These are phyloP conservation scores for Proteles cristata DNA, from an alignment of 2,113 vertebrate genomes.

Conservation along the genomic window DNA sequence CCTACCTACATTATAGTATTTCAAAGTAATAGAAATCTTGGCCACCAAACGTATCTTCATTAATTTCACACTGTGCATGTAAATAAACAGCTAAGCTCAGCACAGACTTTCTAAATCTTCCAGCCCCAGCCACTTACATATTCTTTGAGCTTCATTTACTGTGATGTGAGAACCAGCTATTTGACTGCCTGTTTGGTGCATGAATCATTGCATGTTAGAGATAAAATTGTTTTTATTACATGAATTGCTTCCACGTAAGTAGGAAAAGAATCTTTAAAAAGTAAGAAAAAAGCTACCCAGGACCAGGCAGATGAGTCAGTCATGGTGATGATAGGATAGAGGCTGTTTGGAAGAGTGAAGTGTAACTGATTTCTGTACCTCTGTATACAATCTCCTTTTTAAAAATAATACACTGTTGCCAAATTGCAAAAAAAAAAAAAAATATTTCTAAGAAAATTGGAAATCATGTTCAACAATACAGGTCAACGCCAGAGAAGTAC, in stretches of 20 bases:
- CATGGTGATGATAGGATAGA: not conserved
- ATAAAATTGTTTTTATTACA: not conserved
- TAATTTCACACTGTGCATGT: slow-evolving; percentile 66
- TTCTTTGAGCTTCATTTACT: not conserved
- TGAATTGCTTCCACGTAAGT: not conserved
- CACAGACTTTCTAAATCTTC: not conserved
- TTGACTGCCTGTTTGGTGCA: not conserved
- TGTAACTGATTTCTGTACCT: not conserved
- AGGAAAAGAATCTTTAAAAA: not conserved
- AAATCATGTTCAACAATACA: not conserved
- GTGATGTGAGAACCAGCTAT: not conserved
- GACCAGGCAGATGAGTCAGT: not conserved
- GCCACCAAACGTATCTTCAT: slow-evolving; percentile 60
- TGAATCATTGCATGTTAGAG: not conserved
- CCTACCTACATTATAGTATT: slow-evolving; percentile 67
- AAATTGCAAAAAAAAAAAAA: not conserved
- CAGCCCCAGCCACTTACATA: not conserved
- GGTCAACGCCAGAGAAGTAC: not conserved
- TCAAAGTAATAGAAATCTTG: slow-evolving; percentile 69
- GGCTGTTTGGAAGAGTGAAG: not conserved
- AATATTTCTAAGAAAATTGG: not conserved
- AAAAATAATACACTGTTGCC: not conserved
- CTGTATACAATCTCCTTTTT: not conserved
- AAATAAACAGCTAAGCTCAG: slow-evolving; percentile 62
- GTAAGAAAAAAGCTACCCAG: not conserved